Base-by-base conservation (phyloP, 2,888 invertebrate genomes). In the Volucella inflata region DNA sequence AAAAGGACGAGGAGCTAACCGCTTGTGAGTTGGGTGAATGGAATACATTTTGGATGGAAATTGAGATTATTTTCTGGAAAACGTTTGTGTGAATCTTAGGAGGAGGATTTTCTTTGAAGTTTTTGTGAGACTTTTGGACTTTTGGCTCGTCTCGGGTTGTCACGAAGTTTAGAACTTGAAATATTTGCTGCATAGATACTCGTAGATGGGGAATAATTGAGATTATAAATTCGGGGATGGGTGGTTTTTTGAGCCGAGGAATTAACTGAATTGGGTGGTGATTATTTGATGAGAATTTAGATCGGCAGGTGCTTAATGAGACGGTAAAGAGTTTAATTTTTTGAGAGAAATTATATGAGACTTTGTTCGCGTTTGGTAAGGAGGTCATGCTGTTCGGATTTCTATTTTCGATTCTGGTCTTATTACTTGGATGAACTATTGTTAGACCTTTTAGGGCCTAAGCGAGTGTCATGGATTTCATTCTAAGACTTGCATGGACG, bases 161-260 rank as follows among this genome's bases (percentile, higher is more conserved):
- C 85, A 68, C 68, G 81, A 68, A 85, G 81, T 68, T 85, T 85
- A 68, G 62, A 81, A 85, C 72, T 80, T 55, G 21, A 80, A 71
- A 67, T 60, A 85, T 81, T 85, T 85, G 50, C 50, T 57, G 8
- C 9, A 46, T 30, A 14, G n/a, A 55, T 21, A 17, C 36, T 36
- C 16, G 48, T 46, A 11, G 46, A 6, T 14, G 12, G 62, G 64
- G 21, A 12, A 21, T 46, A 60, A 50, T 71, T 9, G 71, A 67
- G 62, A 46, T 68, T 40, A 67, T 72, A 72, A 67, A 48, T 67
- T 10, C 16, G 14, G 11, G 8, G 42, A n/a, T 14, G 46, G 59
- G 57, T 12, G 36, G 11, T 65, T 74, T 48, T 59, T 70, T 50
- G 70, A 46, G 46, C 40, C 50, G 51, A 70, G 55, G 55, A 85